phyloP scores from a whole-genome alignment of 1,140 invertebrate genomes.

The Drosophila kanapiae region DNA sequence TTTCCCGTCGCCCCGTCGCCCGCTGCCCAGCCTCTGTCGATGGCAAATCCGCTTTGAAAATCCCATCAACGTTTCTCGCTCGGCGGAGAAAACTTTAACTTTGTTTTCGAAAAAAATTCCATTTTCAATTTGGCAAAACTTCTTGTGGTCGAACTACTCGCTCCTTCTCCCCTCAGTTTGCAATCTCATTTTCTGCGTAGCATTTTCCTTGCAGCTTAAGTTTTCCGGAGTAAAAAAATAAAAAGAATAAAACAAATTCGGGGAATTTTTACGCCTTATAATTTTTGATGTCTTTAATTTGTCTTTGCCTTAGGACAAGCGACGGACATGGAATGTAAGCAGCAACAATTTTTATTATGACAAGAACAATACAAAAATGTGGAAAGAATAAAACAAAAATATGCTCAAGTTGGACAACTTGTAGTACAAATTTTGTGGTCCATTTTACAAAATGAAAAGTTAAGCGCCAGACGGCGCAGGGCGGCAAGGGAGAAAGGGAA shows the following conservation, averaged over 20 bases:
- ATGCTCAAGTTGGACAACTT: conserved; percentile 65
- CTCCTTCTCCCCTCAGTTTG: conserved; percentile 11
- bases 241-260: conserved; percentile 16
- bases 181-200: conserved; percentile 50
- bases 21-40: background rate
- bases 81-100: conserved; percentile 57
- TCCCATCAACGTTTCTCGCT: conserved; percentile 63
- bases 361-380: conserved; percentile 67
- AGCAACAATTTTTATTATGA: conserved; percentile 78
- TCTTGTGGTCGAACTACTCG: conserved; percentile 52
- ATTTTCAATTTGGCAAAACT: conserved; percentile 76
- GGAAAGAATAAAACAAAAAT: conserved; percentile 39
- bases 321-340: conserved; percentile 57
- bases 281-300: conserved; percentile 83
- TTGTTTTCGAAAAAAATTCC: conserved; percentile 64
- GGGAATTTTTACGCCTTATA: conserved; percentile 79
- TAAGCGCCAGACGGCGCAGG: conserved; percentile 37
- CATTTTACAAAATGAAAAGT: conserved; percentile 80
- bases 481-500: background rate
- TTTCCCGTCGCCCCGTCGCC: conserved; percentile 48
- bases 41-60: conserved; percentile 75
- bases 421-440: conserved; percentile 80
- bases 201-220: conserved; percentile 38
- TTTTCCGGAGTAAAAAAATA: conserved; percentile 1
- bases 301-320: conserved; percentile 62